These are phyloP conservation scores for Lophotis ruficrista DNA, from an alignment of 2,113 vertebrate species.

Conservation along the genomic window DNA sequence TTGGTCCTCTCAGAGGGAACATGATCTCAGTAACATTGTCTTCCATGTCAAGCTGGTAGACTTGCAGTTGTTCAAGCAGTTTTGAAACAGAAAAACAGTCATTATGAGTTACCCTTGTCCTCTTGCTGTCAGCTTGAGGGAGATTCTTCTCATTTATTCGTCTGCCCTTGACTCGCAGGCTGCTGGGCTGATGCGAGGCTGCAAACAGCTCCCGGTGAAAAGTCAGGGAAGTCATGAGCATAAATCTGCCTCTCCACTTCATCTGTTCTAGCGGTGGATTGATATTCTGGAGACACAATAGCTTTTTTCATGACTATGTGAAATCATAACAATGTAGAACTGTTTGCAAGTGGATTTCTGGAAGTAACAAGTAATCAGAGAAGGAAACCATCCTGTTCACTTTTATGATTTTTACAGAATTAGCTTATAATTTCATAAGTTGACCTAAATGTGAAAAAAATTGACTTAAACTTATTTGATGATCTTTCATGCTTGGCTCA, in stretches of 20 bases:
- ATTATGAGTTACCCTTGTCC: neutral
- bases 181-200: neutral
- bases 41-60: neutral
- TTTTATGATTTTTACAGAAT: neutral
- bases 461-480: neutral
- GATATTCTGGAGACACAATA: neutral
- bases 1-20: neutral
- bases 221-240: neutral
- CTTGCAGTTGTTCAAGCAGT: neutral
- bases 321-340: neutral
- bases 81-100: neutral
- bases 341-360: neutral
- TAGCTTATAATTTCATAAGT: neutral
- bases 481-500: neutral
- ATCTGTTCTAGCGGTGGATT: neutral
- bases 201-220: neutral
- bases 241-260: neutral
- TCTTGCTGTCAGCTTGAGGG: neutral
- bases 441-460: neutral
- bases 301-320: neutral
- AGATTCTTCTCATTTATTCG: neutral
- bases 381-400: neutral
- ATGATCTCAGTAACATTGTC: neutral
- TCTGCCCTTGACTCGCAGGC: neutral
- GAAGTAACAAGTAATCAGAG: neutral